phyloP scores from a whole-genome alignment of 2,113 vertebrate genomes.

The Glaucomys volans region DNA sequence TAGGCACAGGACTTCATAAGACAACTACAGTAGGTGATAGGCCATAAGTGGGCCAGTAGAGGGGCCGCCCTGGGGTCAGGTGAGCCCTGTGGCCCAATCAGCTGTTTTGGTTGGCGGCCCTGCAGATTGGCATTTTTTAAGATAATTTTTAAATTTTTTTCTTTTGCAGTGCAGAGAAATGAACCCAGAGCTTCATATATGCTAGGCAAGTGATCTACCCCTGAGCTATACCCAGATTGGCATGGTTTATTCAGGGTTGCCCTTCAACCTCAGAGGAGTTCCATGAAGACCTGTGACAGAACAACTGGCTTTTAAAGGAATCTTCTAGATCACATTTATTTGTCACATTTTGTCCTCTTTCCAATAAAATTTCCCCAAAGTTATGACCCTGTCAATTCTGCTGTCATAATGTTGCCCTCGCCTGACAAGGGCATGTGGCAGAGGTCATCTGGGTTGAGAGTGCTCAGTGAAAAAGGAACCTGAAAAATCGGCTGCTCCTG shows the following conservation, averaged over 20 bases:
- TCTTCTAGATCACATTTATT: background rate
- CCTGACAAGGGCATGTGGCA: background rate
- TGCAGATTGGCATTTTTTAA: background rate
- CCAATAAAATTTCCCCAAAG: background rate
- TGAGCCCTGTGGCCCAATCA: background rate
- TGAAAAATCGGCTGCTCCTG: background rate
- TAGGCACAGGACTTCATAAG: background rate
- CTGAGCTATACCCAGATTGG: too few species aligned
- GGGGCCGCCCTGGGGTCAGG: background rate
- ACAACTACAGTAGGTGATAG: background rate
- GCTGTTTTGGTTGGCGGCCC: background rate
- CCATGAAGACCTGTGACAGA: background rate
- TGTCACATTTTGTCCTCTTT: background rate
- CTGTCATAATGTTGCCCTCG: background rate
- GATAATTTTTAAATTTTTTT: too few species aligned
- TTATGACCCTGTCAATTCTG: background rate
- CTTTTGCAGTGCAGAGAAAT: too few species aligned
- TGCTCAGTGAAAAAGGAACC: background rate
- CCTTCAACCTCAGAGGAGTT: background rate
- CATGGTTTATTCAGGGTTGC: too few species aligned
- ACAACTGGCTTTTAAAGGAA: background rate
- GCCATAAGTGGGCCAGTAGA: background rate
- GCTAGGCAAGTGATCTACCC: too few species aligned
- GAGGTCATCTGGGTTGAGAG: background rate
- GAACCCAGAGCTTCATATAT: too few species aligned